Evolutionary conservation across 2,888 invertebrate species (phyloP), one percentile per base, ranked within the genome.

Genomic region (Seira ritae): DNA sequence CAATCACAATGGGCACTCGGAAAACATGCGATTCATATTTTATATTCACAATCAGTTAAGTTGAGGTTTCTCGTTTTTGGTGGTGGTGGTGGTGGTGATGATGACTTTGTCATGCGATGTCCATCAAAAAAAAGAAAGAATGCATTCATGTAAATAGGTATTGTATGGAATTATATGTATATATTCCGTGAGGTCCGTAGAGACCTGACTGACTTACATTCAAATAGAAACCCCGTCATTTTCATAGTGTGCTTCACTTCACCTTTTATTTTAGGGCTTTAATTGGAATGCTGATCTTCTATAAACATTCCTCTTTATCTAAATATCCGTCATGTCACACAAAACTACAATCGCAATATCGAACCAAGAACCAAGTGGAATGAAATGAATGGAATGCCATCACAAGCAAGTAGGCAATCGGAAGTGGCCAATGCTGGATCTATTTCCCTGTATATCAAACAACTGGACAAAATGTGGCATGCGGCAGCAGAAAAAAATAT

Each of bases 101-200:
- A 77, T 66, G 71, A 71, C 65, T 70, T 42, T 78, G 42, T 71
- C 78, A 78, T 78, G 78, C 71, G 24, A 78, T 20, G 46, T 23
- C 37, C 50, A 67, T 76, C 50, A 50, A 50, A 50, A 3, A 12
- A 12, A 15, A 15, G 50, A n/a, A 50, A 50, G 15, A 50, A 77
- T 60, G 69, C n/a, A n/a, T n/a, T n/a, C n/a, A n/a, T n/a, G n/a
- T n/a, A n/a, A n/a, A n/a, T n/a, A n/a, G n/a, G n/a, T n/a, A n/a
- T n/a, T n/a, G n/a, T n/a, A n/a, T n/a, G n/a, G n/a, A n/a, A n/a
- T n/a, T n/a, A n/a, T n/a, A n/a, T n/a, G n/a, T n/a, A n/a, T n/a
- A 66, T 65, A 72, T 65, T 65, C 78, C 71, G 78, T 78, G 78
- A 71, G 78, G 77, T 77, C 77, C 42, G 23, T 67, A 23, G 8